These are phyloP conservation scores for Drosophila gaucha DNA, from an alignment of 2,888 invertebrate genomes.

Conservation along the genomic window DNA sequence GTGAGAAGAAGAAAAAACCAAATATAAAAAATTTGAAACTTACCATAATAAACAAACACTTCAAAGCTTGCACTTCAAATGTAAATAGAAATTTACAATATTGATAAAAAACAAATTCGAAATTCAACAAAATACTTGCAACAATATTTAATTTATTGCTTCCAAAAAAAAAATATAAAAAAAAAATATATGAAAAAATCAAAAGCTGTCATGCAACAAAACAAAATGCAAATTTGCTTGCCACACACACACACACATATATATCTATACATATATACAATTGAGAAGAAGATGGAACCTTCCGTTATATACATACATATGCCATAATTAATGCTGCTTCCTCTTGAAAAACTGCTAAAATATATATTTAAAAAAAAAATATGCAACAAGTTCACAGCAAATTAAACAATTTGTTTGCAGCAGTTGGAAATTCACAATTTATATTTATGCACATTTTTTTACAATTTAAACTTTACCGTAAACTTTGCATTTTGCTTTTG, in stretches of 20 bases:
- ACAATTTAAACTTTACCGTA: slow-evolving; percentile 10
- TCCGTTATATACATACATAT: slow-evolving; percentile 37
- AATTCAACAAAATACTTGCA: slow-evolving; percentile 18
- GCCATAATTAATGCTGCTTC: slow-evolving; percentile 38
- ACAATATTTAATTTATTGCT: slow-evolving; percentile 41
- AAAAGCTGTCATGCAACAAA: slow-evolving; percentile 21
- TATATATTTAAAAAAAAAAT: neutral
- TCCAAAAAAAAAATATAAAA: slow-evolving; percentile 13
- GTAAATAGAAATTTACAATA: slow-evolving; percentile 35
- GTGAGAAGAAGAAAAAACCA: slow-evolving; percentile 34
- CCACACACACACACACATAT: slow-evolving; percentile 20
- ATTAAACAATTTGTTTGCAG: slow-evolving; percentile 22
- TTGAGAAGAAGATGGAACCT: slow-evolving; percentile 17
- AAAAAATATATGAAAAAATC: slow-evolving; percentile 1
- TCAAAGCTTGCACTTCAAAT: slow-evolving; percentile 43
- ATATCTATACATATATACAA: slow-evolving; percentile 2
- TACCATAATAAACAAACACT: slow-evolving; percentile 12
- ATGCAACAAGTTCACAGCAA: neutral
- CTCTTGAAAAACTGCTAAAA: slow-evolving; percentile 23
- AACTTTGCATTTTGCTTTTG: slow-evolving; percentile 37
- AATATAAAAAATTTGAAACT: slow-evolving; percentile 40
- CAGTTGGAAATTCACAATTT: slow-evolving; percentile 22
- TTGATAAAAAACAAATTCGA: slow-evolving; percentile 14
- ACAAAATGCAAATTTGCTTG: slow-evolving; percentile 37
- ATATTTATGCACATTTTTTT: slow-evolving; percentile 17